A percentile compares a stretch with the other conserved stretches of the same genome.
Conservation (phyloP, 2,113 vertebrate genomes). For the Equus quagga region DNA sequence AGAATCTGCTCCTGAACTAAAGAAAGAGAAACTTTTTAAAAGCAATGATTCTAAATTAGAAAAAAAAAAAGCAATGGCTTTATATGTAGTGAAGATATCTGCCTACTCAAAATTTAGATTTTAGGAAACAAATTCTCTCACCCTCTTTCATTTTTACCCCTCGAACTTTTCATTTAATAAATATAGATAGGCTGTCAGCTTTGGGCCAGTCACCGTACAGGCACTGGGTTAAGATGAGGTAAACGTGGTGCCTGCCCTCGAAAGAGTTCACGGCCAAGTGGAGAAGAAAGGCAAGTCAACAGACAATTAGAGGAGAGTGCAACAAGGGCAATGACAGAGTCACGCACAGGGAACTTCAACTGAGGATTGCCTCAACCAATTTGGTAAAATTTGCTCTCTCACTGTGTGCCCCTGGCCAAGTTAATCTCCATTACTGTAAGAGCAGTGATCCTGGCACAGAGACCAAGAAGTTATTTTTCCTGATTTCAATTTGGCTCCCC, state of each 20-base stretch:
- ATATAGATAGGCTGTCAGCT: neutral
- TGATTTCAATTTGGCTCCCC: neutral
- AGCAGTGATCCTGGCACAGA: neutral
- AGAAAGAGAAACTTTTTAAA: neutral
- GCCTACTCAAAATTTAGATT: neutral
- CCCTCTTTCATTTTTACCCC: neutral
- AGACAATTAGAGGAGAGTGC: neutral
- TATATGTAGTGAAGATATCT: neutral
- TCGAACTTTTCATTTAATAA: neutral
- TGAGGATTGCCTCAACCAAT: neutral
- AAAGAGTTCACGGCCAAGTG: neutral
- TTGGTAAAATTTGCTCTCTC: neutral
- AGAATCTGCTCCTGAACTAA: neutral
- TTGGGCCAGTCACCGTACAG: neutral
- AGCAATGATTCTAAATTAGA: neutral
- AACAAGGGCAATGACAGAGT: neutral
- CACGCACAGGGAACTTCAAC: neutral
- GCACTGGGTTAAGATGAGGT: neutral
- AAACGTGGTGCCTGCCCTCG: neutral
- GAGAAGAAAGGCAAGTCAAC: neutral
- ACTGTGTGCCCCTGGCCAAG: neutral
- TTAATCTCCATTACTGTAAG: neutral
- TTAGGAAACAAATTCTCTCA: neutral
- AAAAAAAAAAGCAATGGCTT: neutral
- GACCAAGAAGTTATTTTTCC: conserved; percentile 1